Evolutionary conservation across 1,140 invertebrate species (phyloP), one percentile per base, ranked within the genome.

Genomic region (Lithobius niger): DNA sequence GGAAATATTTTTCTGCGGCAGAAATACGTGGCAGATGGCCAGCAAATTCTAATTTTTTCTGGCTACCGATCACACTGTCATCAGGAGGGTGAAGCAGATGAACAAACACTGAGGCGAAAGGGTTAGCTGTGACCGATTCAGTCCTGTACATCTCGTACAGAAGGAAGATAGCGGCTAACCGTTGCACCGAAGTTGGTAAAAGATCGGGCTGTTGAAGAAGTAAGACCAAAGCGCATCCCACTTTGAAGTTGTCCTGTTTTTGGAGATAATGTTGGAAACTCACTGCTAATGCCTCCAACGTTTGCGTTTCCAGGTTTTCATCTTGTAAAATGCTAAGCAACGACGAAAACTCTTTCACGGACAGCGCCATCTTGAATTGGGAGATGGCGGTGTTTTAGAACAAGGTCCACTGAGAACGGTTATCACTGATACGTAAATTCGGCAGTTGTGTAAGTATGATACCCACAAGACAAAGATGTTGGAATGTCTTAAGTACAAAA

Each of bases 191-290:
- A 57, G 79, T 77, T 24, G 80, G 74, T 16, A 88, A 65, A 1
- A 88, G 65, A 67, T 86, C 82, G 52, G 76, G 66, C 64, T 87
- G 81, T 66, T 86, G 82, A 6, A 87, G 65, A 4, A 87, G 63
- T 57, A 84, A 67, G 1, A 85, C 72, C 57, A 74, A 57, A 28
- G 71, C 66, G 48, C 65, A 69, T 48, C 71, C 71, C 59, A 73
- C 76, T 73, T 86, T 85, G 64, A 86, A 89, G 66, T 81, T 78
- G 62, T 88, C 83, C 49, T 80, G 75, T 67, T 82, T 82, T 1
- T 79, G 74, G 65, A 88, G 88, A 57, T 76, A 77, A 65, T 85
- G 85, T 64, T 85, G 82, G 42, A 89, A 71, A 64, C 83, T 79
- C 57, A 73, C 73, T 2, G 77, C 76, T 19, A 86, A 66, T 25